Evolutionary conservation across 2,113 vertebrate species (phyloP).

Genomic region (Micronycteris hirsuta): DNA sequence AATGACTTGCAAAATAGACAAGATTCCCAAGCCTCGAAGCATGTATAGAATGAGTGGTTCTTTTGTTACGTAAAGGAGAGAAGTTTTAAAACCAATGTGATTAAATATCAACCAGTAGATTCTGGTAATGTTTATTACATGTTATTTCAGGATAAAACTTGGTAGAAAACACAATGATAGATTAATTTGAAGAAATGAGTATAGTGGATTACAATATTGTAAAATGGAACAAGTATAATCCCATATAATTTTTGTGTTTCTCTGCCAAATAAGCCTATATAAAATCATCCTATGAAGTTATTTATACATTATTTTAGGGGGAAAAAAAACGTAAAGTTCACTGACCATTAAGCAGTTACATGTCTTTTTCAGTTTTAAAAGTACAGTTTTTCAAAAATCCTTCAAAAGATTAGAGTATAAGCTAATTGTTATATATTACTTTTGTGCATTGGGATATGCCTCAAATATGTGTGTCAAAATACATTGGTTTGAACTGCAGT

Average conservation of each 20-base stretch:
- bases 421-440: neutral
- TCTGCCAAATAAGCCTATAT: neutral
- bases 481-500: neutral
- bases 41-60: neutral
- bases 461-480: neutral
- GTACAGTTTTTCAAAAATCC: neutral
- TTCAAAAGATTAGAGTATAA: neutral
- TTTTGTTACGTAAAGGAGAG: neutral
- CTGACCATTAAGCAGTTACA: neutral
- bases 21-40: neutral
- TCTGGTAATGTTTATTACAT: neutral
- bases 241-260: neutral
- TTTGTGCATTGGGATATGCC: neutral
- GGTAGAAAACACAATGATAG: neutral
- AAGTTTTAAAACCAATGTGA: neutral
- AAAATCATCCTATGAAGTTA: neutral
- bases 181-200: neutral
- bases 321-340: neutral
- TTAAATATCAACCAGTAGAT: neutral
- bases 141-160: neutral
- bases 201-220: neutral
- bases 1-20: neutral
- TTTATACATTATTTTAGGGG: neutral
- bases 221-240: neutral
- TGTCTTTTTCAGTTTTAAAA: neutral